Evolutionary conservation across 2,888 invertebrate species (phyloP).

Genomic region (Agriopis marginaria): DNA sequence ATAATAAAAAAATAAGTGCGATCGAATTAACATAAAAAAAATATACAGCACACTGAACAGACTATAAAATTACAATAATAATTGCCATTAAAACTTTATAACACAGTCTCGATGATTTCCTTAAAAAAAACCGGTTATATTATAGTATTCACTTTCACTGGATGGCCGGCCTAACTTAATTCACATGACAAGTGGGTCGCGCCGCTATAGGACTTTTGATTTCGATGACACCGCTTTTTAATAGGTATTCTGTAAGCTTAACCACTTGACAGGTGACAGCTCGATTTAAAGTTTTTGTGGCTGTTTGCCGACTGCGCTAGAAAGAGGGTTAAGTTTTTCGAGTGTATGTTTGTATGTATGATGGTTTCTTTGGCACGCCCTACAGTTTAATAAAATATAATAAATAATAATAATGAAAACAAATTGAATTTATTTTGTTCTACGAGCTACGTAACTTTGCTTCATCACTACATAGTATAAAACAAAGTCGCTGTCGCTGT

Average conservation of each 20-base stretch:
- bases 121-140: background rate
- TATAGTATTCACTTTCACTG: slow-evolving; percentile 24
- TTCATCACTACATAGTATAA: too few species aligned
- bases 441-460: too few species aligned
- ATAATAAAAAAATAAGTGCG: background rate
- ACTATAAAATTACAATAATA: slow-evolving; percentile 1
- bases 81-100: slow-evolving; percentile 1
- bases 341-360: too few species aligned
- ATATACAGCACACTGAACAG: background rate
- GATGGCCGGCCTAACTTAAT: slow-evolving; percentile 7
- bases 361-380: too few species aligned
- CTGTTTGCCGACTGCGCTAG: background rate
- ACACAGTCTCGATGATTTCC: background rate
- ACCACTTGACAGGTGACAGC: slow-evolving; percentile 1
- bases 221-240: slow-evolving; percentile 13
- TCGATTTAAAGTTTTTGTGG: background rate
- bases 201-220: slow-evolving; percentile 29
- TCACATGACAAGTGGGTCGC: slow-evolving; percentile 18
- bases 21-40: background rate
- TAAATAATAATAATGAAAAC: too few species aligned
- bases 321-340: too few species aligned
- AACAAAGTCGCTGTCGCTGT: too few species aligned
- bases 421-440: too few species aligned
- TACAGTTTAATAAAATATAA: too few species aligned
- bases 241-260: too few species aligned